phyloP scores from a whole-genome alignment of 2,797 vertebrate genomes.

The Sebastes itinus region DNA sequence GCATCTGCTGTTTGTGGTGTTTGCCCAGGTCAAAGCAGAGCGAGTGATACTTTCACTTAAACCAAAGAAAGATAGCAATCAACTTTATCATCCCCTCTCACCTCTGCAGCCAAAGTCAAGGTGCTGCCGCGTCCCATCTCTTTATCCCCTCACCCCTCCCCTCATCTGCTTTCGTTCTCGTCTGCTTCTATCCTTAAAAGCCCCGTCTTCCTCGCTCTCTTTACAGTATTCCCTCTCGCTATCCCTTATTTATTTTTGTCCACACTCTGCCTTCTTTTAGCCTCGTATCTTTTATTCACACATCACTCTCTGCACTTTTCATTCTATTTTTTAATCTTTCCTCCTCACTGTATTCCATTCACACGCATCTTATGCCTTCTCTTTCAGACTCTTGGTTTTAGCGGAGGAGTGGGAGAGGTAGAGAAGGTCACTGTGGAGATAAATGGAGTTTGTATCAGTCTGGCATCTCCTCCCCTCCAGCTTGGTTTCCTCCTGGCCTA shows the following conservation, averaged over 20 bases:
- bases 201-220: background rate
- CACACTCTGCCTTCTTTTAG: background rate
- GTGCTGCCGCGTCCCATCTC: background rate
- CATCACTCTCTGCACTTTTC: background rate
- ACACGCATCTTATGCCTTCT: background rate
- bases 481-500: conserved; percentile 49
- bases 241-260: background rate
- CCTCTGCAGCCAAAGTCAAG: conserved; percentile 48
- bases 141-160: background rate
- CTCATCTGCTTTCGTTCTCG: background rate
- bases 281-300: conserved; percentile 20
- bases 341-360: background rate
- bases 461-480: conserved; percentile 51
- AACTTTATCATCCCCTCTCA: conserved; percentile 40
- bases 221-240: background rate
- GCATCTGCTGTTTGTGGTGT: background rate
- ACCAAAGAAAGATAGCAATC: conserved; percentile 41
- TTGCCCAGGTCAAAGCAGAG: background rate
- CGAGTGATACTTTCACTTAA: conserved; percentile 10
- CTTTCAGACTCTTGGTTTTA: conserved; percentile 3
- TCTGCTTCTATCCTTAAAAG: conserved; percentile 8
- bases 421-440: conserved; percentile 59
- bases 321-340: conserved; percentile 1
- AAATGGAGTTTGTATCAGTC: conserved; percentile 56
- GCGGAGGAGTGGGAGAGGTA: conserved; percentile 8